Evolutionary conservation across 2,888 invertebrate genomes (phyloP).

Genomic region (Odiellus spinosus): DNA sequence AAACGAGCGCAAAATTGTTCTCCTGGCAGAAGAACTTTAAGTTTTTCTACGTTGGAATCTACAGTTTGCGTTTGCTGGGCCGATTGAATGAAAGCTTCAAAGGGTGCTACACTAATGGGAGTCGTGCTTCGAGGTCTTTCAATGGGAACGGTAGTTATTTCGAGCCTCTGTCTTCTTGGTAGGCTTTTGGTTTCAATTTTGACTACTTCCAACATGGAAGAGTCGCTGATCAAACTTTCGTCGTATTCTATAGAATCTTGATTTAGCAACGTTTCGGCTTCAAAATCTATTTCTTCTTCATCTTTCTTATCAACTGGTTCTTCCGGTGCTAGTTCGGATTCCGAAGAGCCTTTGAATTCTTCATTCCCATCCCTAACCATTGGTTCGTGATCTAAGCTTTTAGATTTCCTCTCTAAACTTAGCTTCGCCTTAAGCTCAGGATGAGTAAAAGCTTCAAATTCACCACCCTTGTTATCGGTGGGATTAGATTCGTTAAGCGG

Average conservation of each 20-base stretch:
- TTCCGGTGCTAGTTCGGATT: slow-evolving; percentile 15
- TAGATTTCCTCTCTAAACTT: neutral
- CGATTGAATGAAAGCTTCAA: slow-evolving; percentile 49
- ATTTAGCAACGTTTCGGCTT: slow-evolving; percentile 16
- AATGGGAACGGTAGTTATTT: slow-evolving; percentile 35
- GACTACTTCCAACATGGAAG: slow-evolving; percentile 6
- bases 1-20: slow-evolving; percentile 33
- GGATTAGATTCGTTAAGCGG: too few species aligned
- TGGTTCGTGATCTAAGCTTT: slow-evolving; percentile 1
- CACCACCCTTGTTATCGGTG: neutral
- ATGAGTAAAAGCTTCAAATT: slow-evolving; percentile 4
- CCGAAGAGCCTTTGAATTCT: slow-evolving; percentile 14
- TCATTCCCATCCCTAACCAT: slow-evolving; percentile 4
- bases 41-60: slow-evolving; percentile 37
- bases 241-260: slow-evolving; percentile 18
- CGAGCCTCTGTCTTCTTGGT: slow-evolving; percentile 16
- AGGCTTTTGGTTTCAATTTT: slow-evolving; percentile 10
- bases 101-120: slow-evolving; percentile 49
- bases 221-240: slow-evolving; percentile 12
- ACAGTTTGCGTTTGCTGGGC: slow-evolving; percentile 19
- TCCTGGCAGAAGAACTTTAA: slow-evolving; percentile 51
- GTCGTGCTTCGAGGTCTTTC: slow-evolving; percentile 57
- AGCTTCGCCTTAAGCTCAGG: slow-evolving; percentile 6
- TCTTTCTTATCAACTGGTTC: slow-evolving; percentile 4
- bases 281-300: slow-evolving; percentile 15